Base-by-base conservation (phyloP, 2,113 vertebrate species). In the Percopsis transmontana region DNA sequence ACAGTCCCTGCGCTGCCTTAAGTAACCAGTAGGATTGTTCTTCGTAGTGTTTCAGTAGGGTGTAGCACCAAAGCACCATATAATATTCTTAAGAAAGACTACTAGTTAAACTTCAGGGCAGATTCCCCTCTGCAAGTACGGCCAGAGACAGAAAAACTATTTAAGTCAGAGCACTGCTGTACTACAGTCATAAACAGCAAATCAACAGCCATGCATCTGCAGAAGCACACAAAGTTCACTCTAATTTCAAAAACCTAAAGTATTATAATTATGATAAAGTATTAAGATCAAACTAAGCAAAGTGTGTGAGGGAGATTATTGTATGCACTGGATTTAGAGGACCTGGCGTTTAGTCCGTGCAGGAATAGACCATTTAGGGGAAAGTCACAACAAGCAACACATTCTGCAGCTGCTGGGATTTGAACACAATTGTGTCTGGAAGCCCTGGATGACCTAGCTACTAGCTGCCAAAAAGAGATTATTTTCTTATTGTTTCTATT, bases 361-460 rank as follows among this genome's bases (percentile, higher is more conserved):
- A 38, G 72, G 70, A 67, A 72, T 55, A 39, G 38, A 51, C 44
- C 42, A 15, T 40, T 62, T 19, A 15, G 38, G 19, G 44, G 57
- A 72, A 47, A 38, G 67, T 18, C 42, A 53, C 33, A 66, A 65
- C 13, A 67, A 77, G 73, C 62, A 73, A 80, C 75, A 89, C 84
- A 88, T 88, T 88, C 84, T 78, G 86, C 82, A 89, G 89, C 85
- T 85, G 88, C 83, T 88, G 88, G 85, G 82, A 77, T 91, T 89
- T 71, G 79, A 87, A 85, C 81, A 88, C 82, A 74, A 41, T 53
- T 50, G 85, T 82, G 87, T 89, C 72, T 92, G 92, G 92, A 92
- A 93, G 91, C 92, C 88, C 92, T 91, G 92, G 84, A 86, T 91
- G 91, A 92, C 85, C 84, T 91, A 87, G 91, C 90, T 89, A 88